phyloP scores from a whole-genome alignment of 2,888 invertebrate species.

The Rhagonycha fulva region DNA sequence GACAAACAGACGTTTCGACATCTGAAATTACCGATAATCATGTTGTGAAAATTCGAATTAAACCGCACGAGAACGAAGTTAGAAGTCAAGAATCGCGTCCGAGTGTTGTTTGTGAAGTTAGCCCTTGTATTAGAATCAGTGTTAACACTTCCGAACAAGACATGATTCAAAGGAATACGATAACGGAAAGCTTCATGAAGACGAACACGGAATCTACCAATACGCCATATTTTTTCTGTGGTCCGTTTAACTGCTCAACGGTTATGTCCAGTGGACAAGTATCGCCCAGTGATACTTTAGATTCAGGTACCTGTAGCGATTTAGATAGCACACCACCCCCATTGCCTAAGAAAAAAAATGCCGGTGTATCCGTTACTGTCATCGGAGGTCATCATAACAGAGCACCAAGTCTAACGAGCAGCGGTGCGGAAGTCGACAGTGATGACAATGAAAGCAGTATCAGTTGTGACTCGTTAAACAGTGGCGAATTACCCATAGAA shows the following conservation, averaged over 20 bases:
- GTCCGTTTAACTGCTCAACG: conserved; percentile 59
- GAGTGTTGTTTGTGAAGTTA: conserved; percentile 56
- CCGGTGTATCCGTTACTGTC: conserved; percentile 61
- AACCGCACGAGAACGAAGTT: conserved; percentile 57
- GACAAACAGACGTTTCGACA: conserved; percentile 26
- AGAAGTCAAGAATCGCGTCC: conserved; percentile 34
- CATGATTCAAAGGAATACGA: conserved; percentile 58
- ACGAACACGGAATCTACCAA: conserved; percentile 40
- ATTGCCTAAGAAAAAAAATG: conserved; percentile 65
- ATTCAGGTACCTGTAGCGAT: conserved; percentile 86
- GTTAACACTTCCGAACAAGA: conserved; percentile 58
- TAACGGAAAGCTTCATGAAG: conserved; percentile 40
- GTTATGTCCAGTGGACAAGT: conserved; percentile 81
- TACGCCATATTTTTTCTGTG: conserved; percentile 62
- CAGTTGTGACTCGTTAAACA: conserved; percentile 82
- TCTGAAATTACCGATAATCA: conserved; percentile 49
- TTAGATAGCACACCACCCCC: conserved; percentile 76
- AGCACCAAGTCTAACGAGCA: conserved; percentile 63
- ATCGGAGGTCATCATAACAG: conserved; percentile 61
- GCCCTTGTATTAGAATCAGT: conserved; percentile 65
- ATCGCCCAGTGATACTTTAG: conserved; percentile 80
- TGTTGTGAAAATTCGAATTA: conserved; percentile 74
- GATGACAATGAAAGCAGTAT: conserved; percentile 75
- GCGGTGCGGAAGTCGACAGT: conserved; percentile 69
- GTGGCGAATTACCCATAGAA: conserved; percentile 61